Evolutionary conservation across 1,140 invertebrate genomes (phyloP), one percentile per base, ranked within the genome.

Genomic region (Antheraea mylitta): DNA sequence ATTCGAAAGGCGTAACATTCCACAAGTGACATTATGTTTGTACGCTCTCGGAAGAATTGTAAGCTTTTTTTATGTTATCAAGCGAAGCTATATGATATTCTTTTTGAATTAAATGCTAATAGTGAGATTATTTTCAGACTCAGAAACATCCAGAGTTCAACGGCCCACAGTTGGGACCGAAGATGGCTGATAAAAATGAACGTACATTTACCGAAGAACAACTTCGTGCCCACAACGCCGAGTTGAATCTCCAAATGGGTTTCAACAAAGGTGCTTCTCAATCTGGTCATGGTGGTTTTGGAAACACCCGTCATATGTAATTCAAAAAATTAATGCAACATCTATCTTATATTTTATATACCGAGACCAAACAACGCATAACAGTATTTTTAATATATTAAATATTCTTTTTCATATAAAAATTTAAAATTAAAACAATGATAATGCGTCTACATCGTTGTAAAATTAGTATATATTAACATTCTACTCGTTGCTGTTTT

Each of bases 281-380:
- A 86, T 93, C 97, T 58, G 97, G 97, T 5, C 95, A 96, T 67
- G 97, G 97, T 68, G 95, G 97, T 67, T 98, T 99, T 86, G 98
- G 98, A 77, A 99, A 99, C 89, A 98, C 97, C n/a, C 94, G 97
- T 82, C 97, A 98, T 85, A 98, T 98, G 97, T 98, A 95, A 95
- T 93, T 73, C 72, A 62, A 58, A 22, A n/a, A 19, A 60, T 60
- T 18, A 69, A 67, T 68, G 37, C 66, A 68, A 38, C 37, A 36
- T 38, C 63, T 69, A 4, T 70, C 53, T 19, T 16, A 9, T 16
- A 53, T 53, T 6, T 53, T 53, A 53, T 11, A n/a, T 53, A 53
- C 16, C 45, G 16, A 16, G 63, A 67, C 10, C 18, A 53, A 42
- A 48, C 11, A 53, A 53, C 45, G 5, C 60, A 62, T 58, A 69